Evolutionary conservation across 2,888 invertebrate species (phyloP), one percentile per base, ranked within the genome.

Genomic region (Drosophila rubida): DNA sequence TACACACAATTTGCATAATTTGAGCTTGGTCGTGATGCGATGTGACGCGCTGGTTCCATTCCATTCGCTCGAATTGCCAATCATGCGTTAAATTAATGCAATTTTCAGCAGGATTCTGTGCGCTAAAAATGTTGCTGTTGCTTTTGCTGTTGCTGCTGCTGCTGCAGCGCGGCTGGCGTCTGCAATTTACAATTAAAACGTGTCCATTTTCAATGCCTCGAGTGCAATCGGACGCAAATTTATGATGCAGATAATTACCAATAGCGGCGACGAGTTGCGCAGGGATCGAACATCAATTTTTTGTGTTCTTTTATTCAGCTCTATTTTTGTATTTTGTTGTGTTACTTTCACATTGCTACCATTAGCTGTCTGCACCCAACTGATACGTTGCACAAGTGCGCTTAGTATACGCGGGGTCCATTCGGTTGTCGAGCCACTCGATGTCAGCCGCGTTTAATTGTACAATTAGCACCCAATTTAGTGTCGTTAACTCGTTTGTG

Each of bases 391-490:
- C 57, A 58, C 44, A 46, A 37, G 22, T 39, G 50, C 32, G 50
- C 44, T 23, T 54, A 45, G 53, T 57, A 42, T 54, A 14, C 22
- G 19, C 44, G 37, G 48, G 37, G 53, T 41, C 22, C 53, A 50
- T 19, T 44, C 46, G 27, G 7, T 27, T 25, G 44, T n/a, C 37
- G 32, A 13, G 14, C 37, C 37, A 13, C 32, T 27, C 53, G 44
- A 45, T 67, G 60, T 42, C 63, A 60, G 62, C 64, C 42, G 13
- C 64, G 75, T 87, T 87, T 88, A 90, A 86, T 88, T 86, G 79
- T 83, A 75, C 81, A 88, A 90, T 90, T 90, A 87, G 84, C 87
- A 89, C 83, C 76, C 84, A 86, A 78, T 87, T 80, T 84, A 89
- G 87, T 71, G 69, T 83, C 83, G 89, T 85, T 89, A 89, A 79